Evolutionary conservation across 2,113 vertebrate species (phyloP).

Genomic region (Saiga tatarica): DNA sequence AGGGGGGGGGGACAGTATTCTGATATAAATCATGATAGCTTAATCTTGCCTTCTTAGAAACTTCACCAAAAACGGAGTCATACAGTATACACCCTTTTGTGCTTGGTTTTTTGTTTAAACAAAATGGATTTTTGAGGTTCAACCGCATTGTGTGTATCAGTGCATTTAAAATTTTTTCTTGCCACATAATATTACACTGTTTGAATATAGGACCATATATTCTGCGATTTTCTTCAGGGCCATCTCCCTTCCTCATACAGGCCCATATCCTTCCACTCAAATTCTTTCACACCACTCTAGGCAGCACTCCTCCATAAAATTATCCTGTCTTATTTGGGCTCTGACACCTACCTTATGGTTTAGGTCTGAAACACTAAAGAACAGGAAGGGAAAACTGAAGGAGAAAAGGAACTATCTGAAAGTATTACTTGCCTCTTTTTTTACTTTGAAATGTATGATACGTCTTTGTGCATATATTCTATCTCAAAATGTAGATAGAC

Average conservation of each 20-base stretch:
- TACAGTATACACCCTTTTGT: neutral
- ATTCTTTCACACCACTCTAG: neutral
- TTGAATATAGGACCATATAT: neutral
- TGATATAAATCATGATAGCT: neutral
- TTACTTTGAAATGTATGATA: neutral
- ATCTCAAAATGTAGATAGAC: neutral
- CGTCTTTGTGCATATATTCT: neutral
- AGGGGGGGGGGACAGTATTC: fast-evolving
- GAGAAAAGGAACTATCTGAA: neutral
- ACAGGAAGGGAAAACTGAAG: neutral
- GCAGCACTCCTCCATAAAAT: fast-evolving
- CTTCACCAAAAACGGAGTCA: neutral
- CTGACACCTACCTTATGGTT: neutral
- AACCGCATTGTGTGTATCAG: neutral
- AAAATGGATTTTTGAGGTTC: neutral
- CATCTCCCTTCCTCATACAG: neutral
- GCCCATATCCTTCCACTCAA: neutral
- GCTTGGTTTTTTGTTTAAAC: neutral
- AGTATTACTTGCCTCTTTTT: neutral
- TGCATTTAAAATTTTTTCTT: neutral
- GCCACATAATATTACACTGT: neutral
- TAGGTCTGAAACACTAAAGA: neutral
- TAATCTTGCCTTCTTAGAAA: neutral
- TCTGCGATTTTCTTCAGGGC: neutral
- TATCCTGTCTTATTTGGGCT: neutral